A percentile compares a stretch with the other conserved stretches of the same genome.
Evolutionary conservation across 2,888 invertebrate species (phyloP).

Genomic region (Nesidiocoris tenuis): DNA sequence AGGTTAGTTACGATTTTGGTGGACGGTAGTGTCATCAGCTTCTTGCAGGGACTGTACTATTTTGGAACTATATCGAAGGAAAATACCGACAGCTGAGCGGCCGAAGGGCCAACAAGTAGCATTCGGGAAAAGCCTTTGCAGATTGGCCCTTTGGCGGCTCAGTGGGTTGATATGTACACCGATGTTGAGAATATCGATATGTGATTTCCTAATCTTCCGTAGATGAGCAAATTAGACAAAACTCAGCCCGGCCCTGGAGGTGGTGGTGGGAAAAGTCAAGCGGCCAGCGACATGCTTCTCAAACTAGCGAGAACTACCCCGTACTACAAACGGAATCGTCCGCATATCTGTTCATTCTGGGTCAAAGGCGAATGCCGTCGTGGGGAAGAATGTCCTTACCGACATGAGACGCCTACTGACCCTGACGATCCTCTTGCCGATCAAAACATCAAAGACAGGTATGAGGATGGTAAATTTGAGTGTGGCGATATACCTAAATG

Average conservation of each 20-base stretch:
- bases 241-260: slow-evolving; percentile 59
- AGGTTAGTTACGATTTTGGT: slow-evolving; percentile 62
- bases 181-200: no score
- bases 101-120: no score
- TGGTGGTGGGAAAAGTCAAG: slow-evolving; percentile 70
- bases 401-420: slow-evolving; percentile 95
- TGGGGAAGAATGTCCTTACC: slow-evolving; percentile 94
- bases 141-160: no score
- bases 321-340: slow-evolving; percentile 91
- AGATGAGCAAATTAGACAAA: slow-evolving; percentile 52
- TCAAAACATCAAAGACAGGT: slow-evolving; percentile 90
- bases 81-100: no score
- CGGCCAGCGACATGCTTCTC: slow-evolving; percentile 77
- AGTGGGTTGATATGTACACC: no score
- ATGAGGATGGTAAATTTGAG: no score
- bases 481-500: no score
- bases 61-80: slow-evolving; percentile 48
- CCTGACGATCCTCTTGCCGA: slow-evolving; percentile 95
- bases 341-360: slow-evolving; percentile 97
- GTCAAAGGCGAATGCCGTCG: slow-evolving; percentile 96
- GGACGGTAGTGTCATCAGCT: no score
- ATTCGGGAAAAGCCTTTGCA: no score
- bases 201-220: no score
- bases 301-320: slow-evolving; percentile 89
- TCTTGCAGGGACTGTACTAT: neutral